Evolutionary conservation across 2,113 vertebrate genomes (phyloP).

Genomic region (Larimichthys polyactis): DNA sequence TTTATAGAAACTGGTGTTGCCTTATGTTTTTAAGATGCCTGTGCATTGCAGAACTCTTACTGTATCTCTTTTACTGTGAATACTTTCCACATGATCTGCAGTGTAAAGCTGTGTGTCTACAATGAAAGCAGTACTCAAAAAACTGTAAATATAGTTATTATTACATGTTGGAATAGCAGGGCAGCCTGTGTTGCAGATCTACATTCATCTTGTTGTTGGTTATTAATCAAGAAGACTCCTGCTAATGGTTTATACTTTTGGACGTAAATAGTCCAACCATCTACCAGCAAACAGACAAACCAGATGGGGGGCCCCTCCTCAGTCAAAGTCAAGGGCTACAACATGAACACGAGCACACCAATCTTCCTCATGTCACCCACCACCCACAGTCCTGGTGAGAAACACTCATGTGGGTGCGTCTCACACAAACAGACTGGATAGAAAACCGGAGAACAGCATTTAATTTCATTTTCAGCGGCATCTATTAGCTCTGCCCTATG

Average conservation of each 20-base stretch:
- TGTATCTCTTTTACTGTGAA: neutral
- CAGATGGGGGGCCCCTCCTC: neutral
- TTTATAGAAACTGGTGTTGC: neutral
- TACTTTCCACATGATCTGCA: neutral
- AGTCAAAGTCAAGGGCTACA: slow-evolving; percentile 3
- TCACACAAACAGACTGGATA: slow-evolving; percentile 19
- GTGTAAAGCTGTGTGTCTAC: neutral
- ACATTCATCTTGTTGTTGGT: neutral
- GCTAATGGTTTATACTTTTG: neutral
- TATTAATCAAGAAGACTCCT: neutral
- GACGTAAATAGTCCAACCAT: neutral
- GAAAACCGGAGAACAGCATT: slow-evolving; percentile 47
- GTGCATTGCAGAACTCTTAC: neutral
- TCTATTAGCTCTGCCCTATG: slow-evolving; percentile 59
- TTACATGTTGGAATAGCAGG: neutral
- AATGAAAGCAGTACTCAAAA: neutral
- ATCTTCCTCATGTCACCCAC: neutral
- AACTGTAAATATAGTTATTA: neutral
- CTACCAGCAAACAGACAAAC: neutral
- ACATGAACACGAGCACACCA: neutral
- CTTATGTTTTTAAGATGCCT: neutral
- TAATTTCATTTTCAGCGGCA: slow-evolving; percentile 56
- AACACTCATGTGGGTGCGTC: slow-evolving; percentile 12
- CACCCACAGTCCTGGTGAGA: slow-evolving; percentile 3
- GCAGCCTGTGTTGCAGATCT: neutral